Evolutionary conservation across 2,797 vertebrate species (phyloP).

Genomic region (Xenops minutus): DNA sequence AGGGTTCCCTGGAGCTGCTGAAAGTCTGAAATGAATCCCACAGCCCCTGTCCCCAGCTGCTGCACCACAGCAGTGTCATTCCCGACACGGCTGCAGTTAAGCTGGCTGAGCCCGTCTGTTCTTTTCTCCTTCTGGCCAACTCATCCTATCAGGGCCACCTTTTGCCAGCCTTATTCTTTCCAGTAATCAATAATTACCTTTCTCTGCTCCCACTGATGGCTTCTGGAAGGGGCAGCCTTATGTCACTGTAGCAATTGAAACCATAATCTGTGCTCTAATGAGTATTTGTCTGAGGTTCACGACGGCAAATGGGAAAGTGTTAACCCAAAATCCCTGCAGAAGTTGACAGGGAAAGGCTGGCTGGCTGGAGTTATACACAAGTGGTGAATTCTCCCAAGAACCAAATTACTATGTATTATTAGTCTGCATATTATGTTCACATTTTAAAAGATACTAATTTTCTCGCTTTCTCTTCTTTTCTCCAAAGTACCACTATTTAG

Average conservation of each 20-base stretch:
- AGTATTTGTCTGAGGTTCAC: constrained; percentile 35
- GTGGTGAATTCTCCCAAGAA: constrained; percentile 26
- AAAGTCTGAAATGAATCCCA: neutral
- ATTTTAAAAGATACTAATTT: constrained; percentile 49
- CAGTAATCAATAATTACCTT: constrained; percentile 61
- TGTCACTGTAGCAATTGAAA: constrained; percentile 51
- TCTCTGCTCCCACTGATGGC: constrained; percentile 40
- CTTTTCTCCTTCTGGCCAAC: neutral
- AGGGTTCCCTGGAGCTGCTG: neutral
- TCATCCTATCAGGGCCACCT: neutral
- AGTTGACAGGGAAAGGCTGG: constrained; percentile 1
- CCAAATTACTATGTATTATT: neutral
- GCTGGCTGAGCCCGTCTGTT: neutral
- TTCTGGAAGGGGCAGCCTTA: constrained; percentile 54
- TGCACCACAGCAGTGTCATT: rapidly evolving
- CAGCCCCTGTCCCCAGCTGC: neutral
- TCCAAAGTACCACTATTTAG: constrained; percentile 45
- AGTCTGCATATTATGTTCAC: constrained; percentile 1
- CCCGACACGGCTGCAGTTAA: neutral
- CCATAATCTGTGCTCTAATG: constrained; percentile 57
- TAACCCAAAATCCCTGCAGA: constrained; percentile 37
- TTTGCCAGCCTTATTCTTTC: constrained; percentile 47
- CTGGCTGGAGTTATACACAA: neutral
- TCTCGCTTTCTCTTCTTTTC: constrained; percentile 39
- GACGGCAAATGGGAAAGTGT: neutral